Evolutionary conservation across 1,140 invertebrate genomes (phyloP), one percentile per base, ranked within the genome.

Genomic region (Battus philenor): DNA sequence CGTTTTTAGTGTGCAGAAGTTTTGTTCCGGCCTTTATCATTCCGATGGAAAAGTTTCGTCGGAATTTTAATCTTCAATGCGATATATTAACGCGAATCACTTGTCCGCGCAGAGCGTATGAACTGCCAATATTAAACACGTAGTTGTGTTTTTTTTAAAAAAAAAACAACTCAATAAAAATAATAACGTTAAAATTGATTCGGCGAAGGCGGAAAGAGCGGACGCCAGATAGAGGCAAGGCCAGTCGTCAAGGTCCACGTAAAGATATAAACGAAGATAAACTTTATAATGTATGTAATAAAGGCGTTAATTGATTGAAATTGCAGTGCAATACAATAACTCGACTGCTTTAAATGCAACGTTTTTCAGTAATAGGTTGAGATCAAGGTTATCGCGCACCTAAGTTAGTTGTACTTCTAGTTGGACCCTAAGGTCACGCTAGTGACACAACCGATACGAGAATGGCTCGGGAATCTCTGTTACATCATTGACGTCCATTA

Each of bases 151-250:
- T 62, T 50, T 56, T n/a, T n/a, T n/a, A n/a, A n/a, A n/a, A n/a
- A n/a, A n/a, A n/a, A 47, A 47, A 55, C 54, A 45, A 50, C 47
- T 59, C 47, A 64, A 73, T 63, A 66, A 68, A 81, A 76, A 82
- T 78, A 71, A 74, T 74, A 76, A 73, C 63, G 64, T 73, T 77
- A 70, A 72, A 82, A 82, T 79, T 77, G 75, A 83, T 78, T 81
- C 71, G 71, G 64, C 72, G 72, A 82, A 84, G 80, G 80, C 80
- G 80, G 80, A 84, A 84, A 82, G 78, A 82, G 68, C 76, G 76
- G 67, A 60, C 69, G 72, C 68, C 67, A 74, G 78, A 79, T 76
- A 78, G 67, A 74, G 43, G 61, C 80, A 79, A 84, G 80, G 80
- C 78, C 74, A 80, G 27, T 47, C 66, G 45, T 66, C 80, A 82